A percentile compares a stretch with the other conserved stretches of the same genome.
These are phyloP conservation scores for Anoplopoma fimbria DNA, from an alignment of 2,113 vertebrate species.

Conservation along the genomic window DNA sequence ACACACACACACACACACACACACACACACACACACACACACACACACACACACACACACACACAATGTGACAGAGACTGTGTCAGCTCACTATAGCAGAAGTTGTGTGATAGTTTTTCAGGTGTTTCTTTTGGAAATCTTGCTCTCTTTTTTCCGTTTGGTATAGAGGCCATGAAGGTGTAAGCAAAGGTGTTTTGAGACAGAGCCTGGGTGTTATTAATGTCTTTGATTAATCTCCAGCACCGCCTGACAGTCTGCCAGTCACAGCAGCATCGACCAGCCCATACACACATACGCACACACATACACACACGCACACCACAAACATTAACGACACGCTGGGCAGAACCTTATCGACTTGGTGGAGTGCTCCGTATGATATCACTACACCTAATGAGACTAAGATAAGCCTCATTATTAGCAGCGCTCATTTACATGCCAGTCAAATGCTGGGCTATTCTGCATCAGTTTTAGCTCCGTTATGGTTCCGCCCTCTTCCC, in stretches of 20 bases:
- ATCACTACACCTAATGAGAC: slow-evolving; percentile 68
- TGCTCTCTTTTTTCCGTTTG: neutral
- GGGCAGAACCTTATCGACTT: slow-evolving; percentile 55
- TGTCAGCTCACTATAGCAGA: slow-evolving; percentile 27
- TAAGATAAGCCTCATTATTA: slow-evolving; percentile 65
- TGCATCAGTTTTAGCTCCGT: slow-evolving; percentile 46
- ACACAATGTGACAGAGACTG: slow-evolving; percentile 14
- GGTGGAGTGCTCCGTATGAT: slow-evolving; percentile 61
- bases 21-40: too few relatives aligned
- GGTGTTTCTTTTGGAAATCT: slow-evolving; percentile 10
- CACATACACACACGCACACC: slow-evolving; percentile 19
- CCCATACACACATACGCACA: slow-evolving; percentile 27
- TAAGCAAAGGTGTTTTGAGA: slow-evolving; percentile 16
- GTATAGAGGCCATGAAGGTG: neutral
- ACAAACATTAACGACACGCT: slow-evolving; percentile 55
- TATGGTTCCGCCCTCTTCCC: slow-evolving; percentile 11
- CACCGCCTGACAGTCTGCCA: slow-evolving; percentile 52
- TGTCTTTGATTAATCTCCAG: slow-evolving; percentile 52
- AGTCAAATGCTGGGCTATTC: slow-evolving; percentile 55
- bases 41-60: too few relatives aligned
- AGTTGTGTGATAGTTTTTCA: slow-evolving; percentile 13
- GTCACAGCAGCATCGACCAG: slow-evolving; percentile 53
- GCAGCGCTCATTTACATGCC: slow-evolving; percentile 42
- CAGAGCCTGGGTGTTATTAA: slow-evolving; percentile 18
- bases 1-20: too few relatives aligned